Base-by-base conservation (phyloP, 2,888 invertebrate genomes). In the Andricus quercusramuli region DNA sequence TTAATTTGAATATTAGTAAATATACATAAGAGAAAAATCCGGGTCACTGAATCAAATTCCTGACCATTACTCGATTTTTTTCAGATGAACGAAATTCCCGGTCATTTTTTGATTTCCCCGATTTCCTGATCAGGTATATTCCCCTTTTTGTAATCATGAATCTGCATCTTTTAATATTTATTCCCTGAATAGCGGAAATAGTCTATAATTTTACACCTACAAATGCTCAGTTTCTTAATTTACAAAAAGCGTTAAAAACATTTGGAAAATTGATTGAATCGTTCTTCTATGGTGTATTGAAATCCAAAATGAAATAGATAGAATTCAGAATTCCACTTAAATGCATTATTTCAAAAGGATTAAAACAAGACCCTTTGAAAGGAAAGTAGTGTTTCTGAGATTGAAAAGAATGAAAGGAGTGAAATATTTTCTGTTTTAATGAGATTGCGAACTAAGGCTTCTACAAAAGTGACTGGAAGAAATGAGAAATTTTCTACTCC, bases 361-460 rank as follows among this genome's bases (percentile, higher is more conserved):
- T 59, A 59, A 22, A 15, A 15, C 15, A 44, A 37, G 15, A 15
- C 17, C 6, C 8, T 17, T 29, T 64, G 29, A 29, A 15, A 67
- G 41, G 6, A 37, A 67, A 67, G 2, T n/a, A 67, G 22, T 67
- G 41, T 22, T n/a, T 67, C 20, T 41, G 1, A 67, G 67, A 41
- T 67, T 41, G 67, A 41, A 68, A 15, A 47, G 47, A 4, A 51
- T 74, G n/a, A 37, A 67, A 66, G 37, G 37, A 15, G 22, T 13
- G 1, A 41, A 37, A n/a, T 56, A 32, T 37, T 59, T 74, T 32
- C 59, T 56, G 32, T 32, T 32, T 74, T 74, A 59, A 74, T 74
- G 37, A 74, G 74, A 74, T 74, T 59, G 56, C 56, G n/a, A 59
- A 74, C 56, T 74, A 32, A 59, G 15, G 56, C 15, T 59, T 74